Base-by-base conservation (phyloP, 2,113 vertebrate genomes). In the Brachyhypopomus occidentalis region DNA sequence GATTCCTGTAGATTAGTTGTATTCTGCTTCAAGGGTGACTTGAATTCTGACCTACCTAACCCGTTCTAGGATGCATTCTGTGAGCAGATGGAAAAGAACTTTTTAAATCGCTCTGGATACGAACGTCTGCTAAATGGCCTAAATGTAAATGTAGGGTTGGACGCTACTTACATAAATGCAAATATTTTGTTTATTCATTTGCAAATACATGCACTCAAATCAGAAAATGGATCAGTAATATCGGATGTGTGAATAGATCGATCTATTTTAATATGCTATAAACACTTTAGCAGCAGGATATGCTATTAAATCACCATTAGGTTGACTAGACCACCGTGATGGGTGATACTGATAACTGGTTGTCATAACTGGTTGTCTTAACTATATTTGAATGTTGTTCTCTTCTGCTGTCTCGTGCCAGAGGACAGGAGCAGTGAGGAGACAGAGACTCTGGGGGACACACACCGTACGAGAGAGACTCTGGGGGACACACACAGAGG, bases 341-440 rank as follows among this genome's bases (percentile, higher is more conserved):
- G 11, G 16, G 17, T 34, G 17, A 71, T 27, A 17, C 72, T 79
- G 25, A 14, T 69, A 16, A 5, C 20, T 75, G 48, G 45, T 45
- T 52, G 25, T 22, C 16, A 45, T 30, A 30, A 30, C 30, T 30
- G 30, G 30, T 1, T 52, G 23, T 3, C 3, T 20, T 14, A 30
- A 25, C 6, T 69, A 38, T 6, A 34, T 58, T 27, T 70, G 5
- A n/a, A 20, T 38, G 14, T 64, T 27, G 79, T 60, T 38, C 17
- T 79, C 16, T 75, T 79, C 38, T 22, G 27, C 82, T 63, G 71
- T 80, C 20, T 64, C 52, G 79, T 82, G 58, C 79, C 56, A 22
- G 16, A 79, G 83, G 84, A 86, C 63, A 27, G 58, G 2, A 78
- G 85, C 64, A 92, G 92, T 66, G 17, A 90, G 23, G 89, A 91